These are phyloP conservation scores for Stichodactyla helianthus DNA, from an alignment of 64 coral and sea anemone species.

Conservation along the genomic window DNA sequence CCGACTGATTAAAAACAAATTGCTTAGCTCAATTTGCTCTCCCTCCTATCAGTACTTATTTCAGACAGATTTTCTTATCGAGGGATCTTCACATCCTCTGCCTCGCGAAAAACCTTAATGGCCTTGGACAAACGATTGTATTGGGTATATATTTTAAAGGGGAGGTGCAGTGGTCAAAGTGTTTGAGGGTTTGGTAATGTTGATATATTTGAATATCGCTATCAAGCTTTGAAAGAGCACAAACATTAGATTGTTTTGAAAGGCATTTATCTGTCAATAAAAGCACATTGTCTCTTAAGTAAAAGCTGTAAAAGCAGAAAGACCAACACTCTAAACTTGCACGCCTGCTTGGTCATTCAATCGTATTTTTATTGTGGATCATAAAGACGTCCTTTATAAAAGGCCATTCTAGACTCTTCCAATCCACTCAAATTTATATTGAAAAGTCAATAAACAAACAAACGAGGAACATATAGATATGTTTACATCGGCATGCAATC, in stretches of 20 bases:
- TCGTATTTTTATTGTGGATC: slow-evolving; percentile 14
- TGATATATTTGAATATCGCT: slow-evolving; percentile 14
- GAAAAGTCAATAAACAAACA: slow-evolving; percentile 27
- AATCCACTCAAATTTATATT: slow-evolving; percentile 20
- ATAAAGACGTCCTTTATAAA: slow-evolving; percentile 1
- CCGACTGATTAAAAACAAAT: slow-evolving; percentile 11
- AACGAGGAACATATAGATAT: not conserved
- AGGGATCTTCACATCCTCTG: slow-evolving; percentile 5
- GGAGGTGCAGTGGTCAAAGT: not conserved
- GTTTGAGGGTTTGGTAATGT: slow-evolving; percentile 14
- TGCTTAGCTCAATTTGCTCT: not conserved
- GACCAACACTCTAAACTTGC: not conserved
- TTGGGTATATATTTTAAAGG: not conserved
- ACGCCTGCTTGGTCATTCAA: slow-evolving; percentile 19
- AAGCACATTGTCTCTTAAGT: slow-evolving; percentile 11
- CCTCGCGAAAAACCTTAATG: slow-evolving; percentile 14
- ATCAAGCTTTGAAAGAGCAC: not conserved
- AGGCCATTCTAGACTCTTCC: not conserved
- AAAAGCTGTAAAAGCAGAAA: slow-evolving; percentile 17
- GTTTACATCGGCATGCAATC: slow-evolving; percentile 13
- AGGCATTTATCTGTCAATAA: slow-evolving; percentile 15
- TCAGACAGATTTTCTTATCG: slow-evolving; percentile 1
- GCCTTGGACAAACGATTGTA: slow-evolving; percentile 9
- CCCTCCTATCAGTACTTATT: slow-evolving; percentile 8
- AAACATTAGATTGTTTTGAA: slow-evolving; percentile 13